Evolutionary conservation across 2,888 invertebrate genomes (phyloP).

Genomic region (Lacanobia wlatinum): DNA sequence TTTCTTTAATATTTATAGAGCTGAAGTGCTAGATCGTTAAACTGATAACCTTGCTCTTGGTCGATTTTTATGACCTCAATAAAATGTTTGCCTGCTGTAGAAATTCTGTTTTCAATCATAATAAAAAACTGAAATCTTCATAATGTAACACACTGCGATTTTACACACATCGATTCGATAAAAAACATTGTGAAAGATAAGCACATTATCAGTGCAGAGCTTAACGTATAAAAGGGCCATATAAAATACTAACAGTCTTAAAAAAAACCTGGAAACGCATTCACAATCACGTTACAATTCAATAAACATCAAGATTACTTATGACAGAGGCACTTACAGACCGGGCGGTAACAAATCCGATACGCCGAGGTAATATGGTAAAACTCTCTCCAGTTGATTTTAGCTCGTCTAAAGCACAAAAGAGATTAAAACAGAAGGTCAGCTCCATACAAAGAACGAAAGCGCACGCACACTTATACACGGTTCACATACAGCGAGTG

Average conservation of each 20-base stretch:
- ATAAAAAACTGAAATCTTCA: background rate
- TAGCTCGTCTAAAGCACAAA: slow-evolving; percentile 62
- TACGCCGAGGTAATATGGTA: slow-evolving; percentile 62
- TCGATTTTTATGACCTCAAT: background rate
- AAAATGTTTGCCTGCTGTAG: background rate
- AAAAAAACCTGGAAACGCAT: slow-evolving; percentile 23
- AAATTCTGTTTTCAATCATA: background rate
- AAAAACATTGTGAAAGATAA: background rate
- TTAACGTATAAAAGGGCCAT: background rate
- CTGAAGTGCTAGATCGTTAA: background rate
- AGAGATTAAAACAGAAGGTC: slow-evolving; percentile 1
- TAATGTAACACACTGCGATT: background rate
- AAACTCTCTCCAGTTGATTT: slow-evolving; percentile 77
- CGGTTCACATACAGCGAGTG: background rate
- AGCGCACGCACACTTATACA: too few species aligned
- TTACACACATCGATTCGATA: background rate
- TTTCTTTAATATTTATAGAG: background rate
- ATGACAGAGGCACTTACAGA: slow-evolving; percentile 49
- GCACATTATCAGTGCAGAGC: too few species aligned
- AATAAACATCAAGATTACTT: slow-evolving; percentile 58
- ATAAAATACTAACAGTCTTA: background rate
- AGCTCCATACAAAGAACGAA: background rate
- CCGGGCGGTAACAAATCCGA: slow-evolving; percentile 58
- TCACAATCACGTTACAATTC: slow-evolving; percentile 49
- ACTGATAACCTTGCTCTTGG: too few species aligned